Evolutionary conservation across 1,140 invertebrate species (phyloP), one percentile per base, ranked within the genome.

Genomic region (Philopotamus ludificatus): DNA sequence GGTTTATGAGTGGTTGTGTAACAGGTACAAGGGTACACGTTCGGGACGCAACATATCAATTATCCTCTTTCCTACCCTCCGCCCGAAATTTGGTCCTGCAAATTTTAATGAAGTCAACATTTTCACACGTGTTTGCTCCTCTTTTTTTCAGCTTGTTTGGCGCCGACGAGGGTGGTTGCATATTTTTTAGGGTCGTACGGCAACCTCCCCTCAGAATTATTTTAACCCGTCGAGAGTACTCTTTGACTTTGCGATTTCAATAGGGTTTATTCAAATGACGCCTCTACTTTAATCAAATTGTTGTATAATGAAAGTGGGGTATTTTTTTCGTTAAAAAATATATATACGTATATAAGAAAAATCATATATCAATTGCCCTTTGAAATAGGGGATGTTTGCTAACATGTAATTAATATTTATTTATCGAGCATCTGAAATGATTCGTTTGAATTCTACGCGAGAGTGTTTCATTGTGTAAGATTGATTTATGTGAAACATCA

Each of bases 51-150:
- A 47, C 44, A 20, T 47, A 47, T 47, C 44, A 47, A 47, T 47
- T 47, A 47, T 47, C 10, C 18, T 4, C 18, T 16, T 15, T 12
- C 18, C 18, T 4, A 12, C 8, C 4, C 8, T 4, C 44, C 8
- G 10, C 10, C 18, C 44, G 8, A 20, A 16, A 12, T 20, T 16
- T 16, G 44, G 15, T 16, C 18, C 44, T 12, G 10, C 10, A 20
- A 47, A 15, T 47, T 47, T 47, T 47, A 47, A 47, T 47, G 44
- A 47, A 47, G 44, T 47, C 44, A 47, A 47, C 44, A 20, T 47
- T 47, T 47, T 47, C 10, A 47, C 44, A 16, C 44, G 44, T 47
- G 44, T 47, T 47, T 47, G 44, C 10, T 8, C 18, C 18, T 47
- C 44, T 16, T 47, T 47, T 47, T 47, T 47, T 34, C 28, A 34